Conservation (phyloP, 2,113 vertebrate species). For the Cranoglanis bouderius region DNA sequence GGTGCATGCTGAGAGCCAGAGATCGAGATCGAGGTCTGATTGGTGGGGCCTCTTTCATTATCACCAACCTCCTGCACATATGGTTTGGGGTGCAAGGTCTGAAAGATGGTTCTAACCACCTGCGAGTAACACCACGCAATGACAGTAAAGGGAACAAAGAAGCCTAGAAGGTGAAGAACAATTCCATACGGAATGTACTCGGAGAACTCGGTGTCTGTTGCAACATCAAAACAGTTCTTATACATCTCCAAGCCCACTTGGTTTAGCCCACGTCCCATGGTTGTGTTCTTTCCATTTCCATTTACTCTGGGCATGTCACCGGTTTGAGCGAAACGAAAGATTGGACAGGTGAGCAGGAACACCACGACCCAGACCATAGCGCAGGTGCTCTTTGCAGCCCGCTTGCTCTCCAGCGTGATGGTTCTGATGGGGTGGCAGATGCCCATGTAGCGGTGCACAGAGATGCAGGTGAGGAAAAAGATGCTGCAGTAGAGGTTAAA, state of each 20-base stretch:
- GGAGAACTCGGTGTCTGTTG: slow-evolving; percentile 74
- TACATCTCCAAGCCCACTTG: slow-evolving; percentile 50
- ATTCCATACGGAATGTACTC: slow-evolving; percentile 81
- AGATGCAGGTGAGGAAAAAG: slow-evolving; percentile 88
- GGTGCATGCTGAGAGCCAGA: slow-evolving; percentile 52
- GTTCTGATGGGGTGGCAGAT: slow-evolving; percentile 79
- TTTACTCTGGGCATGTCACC: slow-evolving; percentile 56
- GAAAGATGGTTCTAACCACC: slow-evolving; percentile 76
- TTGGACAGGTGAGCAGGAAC: slow-evolving; percentile 77
- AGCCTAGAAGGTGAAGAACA: slow-evolving; percentile 75
- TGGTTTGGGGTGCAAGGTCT: slow-evolving; percentile 69
- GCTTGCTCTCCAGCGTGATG: slow-evolving; percentile 76
- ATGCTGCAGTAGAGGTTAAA: slow-evolving; percentile 86
- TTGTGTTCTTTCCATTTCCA: slow-evolving; percentile 29
- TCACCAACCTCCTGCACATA: slow-evolving; percentile 52
- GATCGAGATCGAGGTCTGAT: slow-evolving; percentile 46
- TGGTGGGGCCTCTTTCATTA: slow-evolving; percentile 51
- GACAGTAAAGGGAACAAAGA: slow-evolving; percentile 77
- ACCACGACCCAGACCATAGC: slow-evolving; percentile 77
- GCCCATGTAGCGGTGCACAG: slow-evolving; percentile 78
- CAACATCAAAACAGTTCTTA: slow-evolving; percentile 79
- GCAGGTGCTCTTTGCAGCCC: slow-evolving; percentile 74
- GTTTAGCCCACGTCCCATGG: slow-evolving; percentile 35
- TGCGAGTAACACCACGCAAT: slow-evolving; percentile 82
- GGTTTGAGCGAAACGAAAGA: slow-evolving; percentile 79